Percentiles rank a stretch among this genome's conserved stretches.
These are phyloP conservation scores for Otolemur crassicaudatus DNA, from an alignment of 2,797 vertebrate genomes.

Conservation along the genomic window DNA sequence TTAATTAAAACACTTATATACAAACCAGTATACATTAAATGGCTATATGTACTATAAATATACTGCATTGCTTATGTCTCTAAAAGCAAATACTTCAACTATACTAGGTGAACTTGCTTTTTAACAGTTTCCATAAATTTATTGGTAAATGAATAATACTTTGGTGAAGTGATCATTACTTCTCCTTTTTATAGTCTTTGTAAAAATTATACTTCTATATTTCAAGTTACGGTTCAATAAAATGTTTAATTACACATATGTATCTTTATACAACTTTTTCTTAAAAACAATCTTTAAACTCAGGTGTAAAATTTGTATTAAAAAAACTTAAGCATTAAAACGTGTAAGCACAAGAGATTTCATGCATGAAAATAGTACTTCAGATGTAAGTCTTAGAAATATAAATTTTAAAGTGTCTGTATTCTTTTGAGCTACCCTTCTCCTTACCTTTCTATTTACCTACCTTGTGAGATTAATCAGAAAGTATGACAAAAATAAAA, in stretches of 20 bases:
- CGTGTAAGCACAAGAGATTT: neutral
- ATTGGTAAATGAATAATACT: conserved; percentile 46
- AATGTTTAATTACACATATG: conserved; percentile 27
- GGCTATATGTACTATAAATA: neutral
- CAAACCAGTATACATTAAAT: neutral
- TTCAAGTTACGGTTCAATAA: conserved; percentile 43
- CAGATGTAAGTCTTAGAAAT: neutral
- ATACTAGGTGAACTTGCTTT: neutral
- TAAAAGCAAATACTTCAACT: conserved; percentile 57
- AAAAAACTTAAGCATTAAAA: conserved; percentile 28
- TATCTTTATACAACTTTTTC: conserved; percentile 17
- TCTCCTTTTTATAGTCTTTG: conserved; percentile 38
- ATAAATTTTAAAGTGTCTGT: neutral
- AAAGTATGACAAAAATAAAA: neutral
- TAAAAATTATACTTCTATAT: conserved; percentile 40
- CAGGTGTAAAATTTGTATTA: neutral
- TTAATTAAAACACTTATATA: conserved; percentile 33
- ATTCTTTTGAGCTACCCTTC: neutral
- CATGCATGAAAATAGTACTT: conserved; percentile 39
- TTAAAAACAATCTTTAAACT: conserved; percentile 26
- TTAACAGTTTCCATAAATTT: conserved; percentile 41
- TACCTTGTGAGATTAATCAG: neutral
- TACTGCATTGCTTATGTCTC: neutral
- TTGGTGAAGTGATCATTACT: conserved; percentile 15
- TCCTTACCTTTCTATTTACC: neutral